Percentiles rank a stretch among this genome's conserved stretches.
Evolutionary conservation across 1,140 invertebrate species (phyloP).

Genomic region (Whitmania pigra): DNA sequence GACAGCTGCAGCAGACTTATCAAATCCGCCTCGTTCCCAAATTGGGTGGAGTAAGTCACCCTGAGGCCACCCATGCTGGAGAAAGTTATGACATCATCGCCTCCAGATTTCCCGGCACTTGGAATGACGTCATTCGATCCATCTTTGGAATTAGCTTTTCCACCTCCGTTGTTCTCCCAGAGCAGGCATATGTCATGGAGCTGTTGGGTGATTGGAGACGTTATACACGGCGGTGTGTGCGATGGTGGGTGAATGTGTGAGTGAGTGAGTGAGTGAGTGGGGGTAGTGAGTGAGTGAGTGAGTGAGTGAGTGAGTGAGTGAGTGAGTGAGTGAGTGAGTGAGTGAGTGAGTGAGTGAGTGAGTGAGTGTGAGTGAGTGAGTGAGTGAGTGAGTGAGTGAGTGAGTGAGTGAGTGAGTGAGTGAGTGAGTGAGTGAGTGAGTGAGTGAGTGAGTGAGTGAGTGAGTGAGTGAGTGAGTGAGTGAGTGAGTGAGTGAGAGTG

Average conservation of each 20-base stretch:
- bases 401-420: background rate
- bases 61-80: no score
- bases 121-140: no score
- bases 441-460: background rate
- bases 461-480: background rate
- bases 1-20: slow-evolving; percentile 44
- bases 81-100: no score
- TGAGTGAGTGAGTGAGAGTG: background rate
- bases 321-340: slow-evolving; percentile 1
- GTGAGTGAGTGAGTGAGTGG: background rate
- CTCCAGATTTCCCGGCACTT: no score
- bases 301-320: slow-evolving; percentile 8
- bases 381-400: background rate
- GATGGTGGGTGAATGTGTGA: background rate
- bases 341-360: background rate
- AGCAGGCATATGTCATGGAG: no score
- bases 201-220: no score
- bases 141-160: no score
- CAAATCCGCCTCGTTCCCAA: slow-evolving; percentile 44
- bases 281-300: slow-evolving; percentile 1
- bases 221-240: background rate
- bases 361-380: no score
- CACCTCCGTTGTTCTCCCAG: no score
- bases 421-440: background rate
- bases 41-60: slow-evolving; percentile 34